Evolutionary conservation across 2,797 vertebrate species (phyloP).

Genomic region (Glyptemys insculpta): DNA sequence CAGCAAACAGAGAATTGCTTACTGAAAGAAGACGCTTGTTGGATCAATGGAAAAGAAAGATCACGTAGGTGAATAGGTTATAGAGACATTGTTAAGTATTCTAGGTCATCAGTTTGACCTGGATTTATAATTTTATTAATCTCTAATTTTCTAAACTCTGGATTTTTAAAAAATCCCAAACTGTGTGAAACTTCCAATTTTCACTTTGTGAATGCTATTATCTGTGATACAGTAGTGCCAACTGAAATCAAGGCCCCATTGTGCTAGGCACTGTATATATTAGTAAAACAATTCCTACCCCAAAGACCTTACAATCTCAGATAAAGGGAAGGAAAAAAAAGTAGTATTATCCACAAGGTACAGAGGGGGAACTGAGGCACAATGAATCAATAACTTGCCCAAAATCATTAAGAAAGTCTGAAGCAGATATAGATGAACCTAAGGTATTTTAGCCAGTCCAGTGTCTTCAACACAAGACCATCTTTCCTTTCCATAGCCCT

Average conservation of each 20-base stretch:
- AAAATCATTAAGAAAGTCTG: neutral
- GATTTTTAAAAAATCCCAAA: slow-evolving; percentile 29
- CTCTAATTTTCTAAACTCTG: slow-evolving; percentile 33
- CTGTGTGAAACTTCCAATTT: neutral
- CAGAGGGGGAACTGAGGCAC: neutral
- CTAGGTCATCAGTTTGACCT: slow-evolving; percentile 30
- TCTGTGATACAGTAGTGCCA: neutral
- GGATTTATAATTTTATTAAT: slow-evolving; percentile 56
- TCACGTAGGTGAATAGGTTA: neutral
- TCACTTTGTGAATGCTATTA: neutral
- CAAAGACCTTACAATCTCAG: neutral
- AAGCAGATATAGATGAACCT: neutral
- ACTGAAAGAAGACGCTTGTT: slow-evolving; percentile 51
- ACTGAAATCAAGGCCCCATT: neutral
- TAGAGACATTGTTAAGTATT: slow-evolving; percentile 22
- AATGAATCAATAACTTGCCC: neutral
- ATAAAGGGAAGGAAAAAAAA: neutral
- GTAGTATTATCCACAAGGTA: neutral
- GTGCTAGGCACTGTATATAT: neutral
- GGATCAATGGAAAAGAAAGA: slow-evolving; percentile 50
- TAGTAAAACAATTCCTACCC: neutral
- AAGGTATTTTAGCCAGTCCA: neutral
- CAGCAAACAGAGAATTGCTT: slow-evolving; percentile 57
- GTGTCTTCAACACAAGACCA: neutral
- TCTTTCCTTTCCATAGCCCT: neutral